Percentiles rank a stretch among this genome's conserved stretches.
phyloP scores from a whole-genome alignment of 2,113 vertebrate genomes.

The Puntigrus tetrazona region DNA sequence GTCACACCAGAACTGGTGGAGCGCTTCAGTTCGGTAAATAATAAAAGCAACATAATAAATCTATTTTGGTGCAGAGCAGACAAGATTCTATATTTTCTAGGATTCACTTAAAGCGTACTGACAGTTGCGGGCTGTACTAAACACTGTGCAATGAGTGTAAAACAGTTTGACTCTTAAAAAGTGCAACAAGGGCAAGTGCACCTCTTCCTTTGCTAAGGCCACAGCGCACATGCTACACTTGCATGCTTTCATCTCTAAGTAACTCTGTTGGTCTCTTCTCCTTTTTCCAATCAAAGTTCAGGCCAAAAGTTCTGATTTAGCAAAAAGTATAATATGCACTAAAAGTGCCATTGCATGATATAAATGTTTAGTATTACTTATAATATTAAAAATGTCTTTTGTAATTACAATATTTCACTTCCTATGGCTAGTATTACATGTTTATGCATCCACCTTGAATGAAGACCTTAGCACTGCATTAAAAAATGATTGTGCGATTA shows the following conservation, averaged over 20 bases:
- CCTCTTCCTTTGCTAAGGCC: slow-evolving; percentile 9
- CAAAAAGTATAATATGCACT: not conserved
- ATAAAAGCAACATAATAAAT: not conserved
- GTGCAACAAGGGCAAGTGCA: not conserved
- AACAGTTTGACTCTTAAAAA: slow-evolving; percentile 6
- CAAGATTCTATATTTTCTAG: not conserved
- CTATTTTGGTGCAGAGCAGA: not conserved
- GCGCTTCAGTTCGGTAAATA: slow-evolving; percentile 82
- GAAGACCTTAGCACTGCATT: not conserved
- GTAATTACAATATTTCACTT: not conserved
- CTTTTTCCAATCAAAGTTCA: slow-evolving; percentile 21
- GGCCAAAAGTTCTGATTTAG: not conserved
- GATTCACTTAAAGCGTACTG: not conserved
- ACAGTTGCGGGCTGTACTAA: not conserved
- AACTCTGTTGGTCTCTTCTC: not conserved
- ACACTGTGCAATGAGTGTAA: not conserved
- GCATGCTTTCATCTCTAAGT: not conserved
- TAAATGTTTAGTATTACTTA: not conserved
- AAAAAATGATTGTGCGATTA: not conserved
- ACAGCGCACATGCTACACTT: slow-evolving; percentile 11
- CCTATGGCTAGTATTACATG: not conserved
- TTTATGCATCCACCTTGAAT: not conserved
- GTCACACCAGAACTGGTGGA: slow-evolving; percentile 89
- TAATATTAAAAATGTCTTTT: not conserved
- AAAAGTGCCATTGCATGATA: not conserved